A percentile compares a stretch with the other conserved stretches of the same genome.
phyloP scores from a whole-genome alignment of 2,113 vertebrate species.

The Cisticola juncidis region DNA sequence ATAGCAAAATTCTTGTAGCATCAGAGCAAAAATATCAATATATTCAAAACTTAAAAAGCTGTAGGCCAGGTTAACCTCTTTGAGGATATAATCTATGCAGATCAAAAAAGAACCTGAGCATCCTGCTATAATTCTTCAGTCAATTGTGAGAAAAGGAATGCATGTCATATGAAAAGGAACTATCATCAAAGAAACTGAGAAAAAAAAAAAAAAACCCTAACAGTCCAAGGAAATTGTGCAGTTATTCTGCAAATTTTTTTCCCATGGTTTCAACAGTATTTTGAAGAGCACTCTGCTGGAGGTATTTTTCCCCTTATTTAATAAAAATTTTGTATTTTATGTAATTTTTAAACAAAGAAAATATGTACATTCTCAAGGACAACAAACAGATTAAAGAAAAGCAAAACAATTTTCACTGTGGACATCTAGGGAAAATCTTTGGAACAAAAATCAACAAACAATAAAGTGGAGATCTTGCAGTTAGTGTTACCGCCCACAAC shows the following conservation, averaged over 20 bases:
- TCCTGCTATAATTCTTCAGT: neutral
- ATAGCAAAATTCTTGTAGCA: neutral
- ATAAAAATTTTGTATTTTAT: neutral
- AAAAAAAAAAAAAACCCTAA: accelerated
- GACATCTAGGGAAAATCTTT: neutral
- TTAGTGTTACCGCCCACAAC: neutral
- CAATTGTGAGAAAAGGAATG: neutral
- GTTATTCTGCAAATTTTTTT: neutral
- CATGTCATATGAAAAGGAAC: neutral
- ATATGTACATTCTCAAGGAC: neutral
- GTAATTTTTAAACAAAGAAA: neutral
- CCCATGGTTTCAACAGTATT: neutral
- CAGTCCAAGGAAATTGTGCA: neutral
- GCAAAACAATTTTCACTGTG: neutral
- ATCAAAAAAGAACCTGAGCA: neutral
- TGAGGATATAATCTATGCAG: neutral
- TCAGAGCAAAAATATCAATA: neutral
- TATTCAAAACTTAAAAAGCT: neutral
- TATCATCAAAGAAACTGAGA: neutral
- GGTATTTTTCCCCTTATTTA: neutral
- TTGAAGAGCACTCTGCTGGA: neutral
- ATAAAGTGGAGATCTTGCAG: neutral
- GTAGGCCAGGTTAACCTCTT: neutral
- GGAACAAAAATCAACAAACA: neutral
- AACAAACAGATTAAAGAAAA: neutral